These are phyloP conservation scores for Petrocephalus sullivani DNA, from an alignment of 2,797 vertebrate genomes.

Conservation along the genomic window DNA sequence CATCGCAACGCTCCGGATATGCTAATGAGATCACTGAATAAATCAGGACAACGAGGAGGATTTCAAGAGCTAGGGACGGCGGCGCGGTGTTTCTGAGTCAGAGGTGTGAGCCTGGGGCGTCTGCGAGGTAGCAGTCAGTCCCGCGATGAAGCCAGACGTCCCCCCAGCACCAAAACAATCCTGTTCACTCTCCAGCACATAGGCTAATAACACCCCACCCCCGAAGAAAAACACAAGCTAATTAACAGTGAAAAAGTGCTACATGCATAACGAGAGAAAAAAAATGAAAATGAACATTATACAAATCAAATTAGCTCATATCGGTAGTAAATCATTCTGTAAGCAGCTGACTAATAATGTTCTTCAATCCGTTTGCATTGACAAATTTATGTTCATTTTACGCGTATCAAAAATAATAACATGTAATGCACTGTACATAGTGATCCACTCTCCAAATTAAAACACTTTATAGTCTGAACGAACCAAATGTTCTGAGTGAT, in stretches of 20 bases:
- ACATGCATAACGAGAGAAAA: not conserved
- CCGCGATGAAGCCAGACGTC: not conserved
- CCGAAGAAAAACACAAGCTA: not conserved
- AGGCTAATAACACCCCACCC: not conserved
- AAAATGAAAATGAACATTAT: not conserved
- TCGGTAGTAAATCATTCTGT: not conserved
- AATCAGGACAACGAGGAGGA: not conserved
- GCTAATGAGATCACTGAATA: slow-evolving; percentile 4
- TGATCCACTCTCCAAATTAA: not conserved
- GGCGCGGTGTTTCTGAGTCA: not conserved
- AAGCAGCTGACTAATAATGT: not conserved
- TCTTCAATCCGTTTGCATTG: not conserved
- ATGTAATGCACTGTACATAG: not conserved
- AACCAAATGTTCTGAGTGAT: not conserved
- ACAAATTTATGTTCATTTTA: not conserved
- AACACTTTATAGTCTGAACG: not conserved
- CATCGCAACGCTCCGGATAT: not conserved
- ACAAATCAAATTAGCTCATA: not conserved
- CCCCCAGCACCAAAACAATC: not conserved
- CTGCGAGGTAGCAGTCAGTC: not conserved
- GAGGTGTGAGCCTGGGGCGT: not conserved
- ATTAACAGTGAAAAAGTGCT: not conserved
- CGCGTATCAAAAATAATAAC: not conserved
- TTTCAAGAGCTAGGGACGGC: not conserved
- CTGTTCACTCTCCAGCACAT: not conserved